A percentile compares a stretch with the other conserved stretches of the same genome.
Evolutionary conservation across 2,797 vertebrate genomes (phyloP).

Genomic region (Columba guinea): DNA sequence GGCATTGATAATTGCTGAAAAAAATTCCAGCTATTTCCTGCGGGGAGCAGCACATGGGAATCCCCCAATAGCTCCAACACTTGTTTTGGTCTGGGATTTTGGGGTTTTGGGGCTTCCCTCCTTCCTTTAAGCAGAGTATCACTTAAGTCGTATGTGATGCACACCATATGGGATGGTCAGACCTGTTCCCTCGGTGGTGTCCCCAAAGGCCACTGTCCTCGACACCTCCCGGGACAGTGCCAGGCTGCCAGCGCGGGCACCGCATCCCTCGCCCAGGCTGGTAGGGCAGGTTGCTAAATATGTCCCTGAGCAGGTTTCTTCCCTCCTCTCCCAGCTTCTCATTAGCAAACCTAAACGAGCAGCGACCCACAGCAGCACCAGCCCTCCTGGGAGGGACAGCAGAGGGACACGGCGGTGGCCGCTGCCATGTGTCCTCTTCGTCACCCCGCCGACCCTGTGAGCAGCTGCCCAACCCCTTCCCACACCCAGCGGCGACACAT

Average conservation of each 20-base stretch:
- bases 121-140: background rate
- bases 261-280: background rate
- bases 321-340: background rate
- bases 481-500: fast-evolving
- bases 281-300: background rate
- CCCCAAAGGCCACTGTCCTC: background rate
- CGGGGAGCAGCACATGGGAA: constrained; percentile 49
- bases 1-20: constrained; percentile 46
- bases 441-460: background rate
- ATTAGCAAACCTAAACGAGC: background rate
- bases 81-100: background rate
- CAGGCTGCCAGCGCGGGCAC: background rate
- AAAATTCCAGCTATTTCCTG: constrained; percentile 67
- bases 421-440: fast-evolving
- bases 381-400: background rate
- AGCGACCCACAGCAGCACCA: background rate
- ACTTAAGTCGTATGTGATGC: background rate
- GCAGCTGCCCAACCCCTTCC: background rate
- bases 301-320: constrained; percentile 3
- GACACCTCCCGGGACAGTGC: background rate
- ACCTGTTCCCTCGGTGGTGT: background rate
- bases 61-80: constrained; percentile 8
- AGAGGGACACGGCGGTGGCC: fast-evolving
- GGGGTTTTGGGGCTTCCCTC: background rate
- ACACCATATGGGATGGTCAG: background rate